Percentiles rank a stretch among this genome's conserved stretches.
These are phyloP conservation scores for Tetanocera ferruginea DNA, from an alignment of 2,888 invertebrate species.

Conservation along the genomic window DNA sequence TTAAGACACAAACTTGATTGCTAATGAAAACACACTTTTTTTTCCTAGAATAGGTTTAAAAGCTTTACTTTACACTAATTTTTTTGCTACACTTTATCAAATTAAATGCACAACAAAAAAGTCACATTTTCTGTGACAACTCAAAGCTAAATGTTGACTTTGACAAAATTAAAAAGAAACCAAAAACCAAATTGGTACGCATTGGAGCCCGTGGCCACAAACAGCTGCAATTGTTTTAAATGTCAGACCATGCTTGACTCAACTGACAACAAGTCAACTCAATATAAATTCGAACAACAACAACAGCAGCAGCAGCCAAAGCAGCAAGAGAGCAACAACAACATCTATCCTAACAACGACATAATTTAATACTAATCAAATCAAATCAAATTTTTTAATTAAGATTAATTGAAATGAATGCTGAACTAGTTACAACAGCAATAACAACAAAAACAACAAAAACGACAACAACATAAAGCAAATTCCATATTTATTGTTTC, in stretches of 20 bases:
- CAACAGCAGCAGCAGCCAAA: not conserved
- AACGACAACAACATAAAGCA: not conserved
- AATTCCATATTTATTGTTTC: too few relatives aligned
- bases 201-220: not conserved
- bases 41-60: too few relatives aligned
- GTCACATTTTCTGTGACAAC: not conserved
- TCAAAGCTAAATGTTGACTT: not conserved
- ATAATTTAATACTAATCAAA: not conserved
- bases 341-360: not conserved
- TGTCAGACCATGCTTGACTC: not conserved
- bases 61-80: too few relatives aligned
- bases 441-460: not conserved
- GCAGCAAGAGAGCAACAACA: not conserved
- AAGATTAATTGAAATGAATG: constrained; percentile 23
- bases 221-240: not conserved
- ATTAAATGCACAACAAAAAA: too few relatives aligned
- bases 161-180: not conserved
- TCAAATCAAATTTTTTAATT: constrained; percentile 8
- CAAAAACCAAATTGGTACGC: not conserved
- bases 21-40: too few relatives aligned
- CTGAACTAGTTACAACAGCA: not conserved
- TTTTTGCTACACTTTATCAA: too few relatives aligned
- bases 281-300: not conserved
- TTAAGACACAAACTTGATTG: too few relatives aligned
- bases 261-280: not conserved